phyloP scores from a whole-genome alignment of 2,888 invertebrate genomes.

The Celastrina argiolus region DNA sequence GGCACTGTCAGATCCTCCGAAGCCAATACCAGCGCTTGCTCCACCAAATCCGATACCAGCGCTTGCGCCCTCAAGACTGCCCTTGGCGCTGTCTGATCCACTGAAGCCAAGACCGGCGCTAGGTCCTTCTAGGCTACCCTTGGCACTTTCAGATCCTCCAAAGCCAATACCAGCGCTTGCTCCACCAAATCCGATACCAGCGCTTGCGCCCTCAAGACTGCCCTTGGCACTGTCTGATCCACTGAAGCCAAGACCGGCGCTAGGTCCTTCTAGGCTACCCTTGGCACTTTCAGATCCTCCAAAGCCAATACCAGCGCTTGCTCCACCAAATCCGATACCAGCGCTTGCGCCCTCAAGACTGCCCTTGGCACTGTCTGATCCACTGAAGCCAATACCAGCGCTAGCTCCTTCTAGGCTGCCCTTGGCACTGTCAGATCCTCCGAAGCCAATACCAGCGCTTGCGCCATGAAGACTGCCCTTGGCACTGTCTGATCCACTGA shows the following conservation, averaged over 20 bases:
- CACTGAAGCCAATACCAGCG: conserved; percentile 25
- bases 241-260: not conserved
- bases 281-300: not conserved
- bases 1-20: not conserved
- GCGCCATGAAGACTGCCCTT: not conserved
- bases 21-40: not conserved
- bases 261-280: not conserved
- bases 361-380: not conserved
- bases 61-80: not conserved
- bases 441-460: not conserved
- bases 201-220: not conserved
- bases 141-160: not conserved
- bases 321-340: not conserved
- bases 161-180: not conserved
- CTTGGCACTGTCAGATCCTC: not conserved
- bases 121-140: not conserved
- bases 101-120: not conserved
- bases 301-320: not conserved
- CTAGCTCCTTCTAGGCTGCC: not conserved
- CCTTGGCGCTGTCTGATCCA: not conserved
- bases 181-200: not conserved
- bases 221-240: not conserved
- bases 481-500: not conserved
- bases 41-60: not conserved
- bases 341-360: not conserved